phyloP scores from a whole-genome alignment of 2,113 vertebrate species.

The Microcebus murinus region DNA sequence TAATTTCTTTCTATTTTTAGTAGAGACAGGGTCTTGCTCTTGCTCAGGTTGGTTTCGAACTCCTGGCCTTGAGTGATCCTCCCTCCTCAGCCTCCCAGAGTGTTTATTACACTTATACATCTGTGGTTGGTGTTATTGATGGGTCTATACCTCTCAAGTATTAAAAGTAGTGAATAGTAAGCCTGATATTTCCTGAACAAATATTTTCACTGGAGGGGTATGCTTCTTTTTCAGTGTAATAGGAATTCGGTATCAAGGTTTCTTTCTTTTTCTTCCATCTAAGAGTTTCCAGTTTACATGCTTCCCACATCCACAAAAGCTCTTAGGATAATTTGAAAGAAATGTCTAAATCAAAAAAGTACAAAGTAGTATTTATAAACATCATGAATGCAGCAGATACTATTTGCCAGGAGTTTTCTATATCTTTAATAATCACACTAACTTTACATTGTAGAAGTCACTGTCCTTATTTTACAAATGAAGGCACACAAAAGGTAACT shows the following conservation, averaged over 20 bases:
- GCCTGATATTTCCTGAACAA: neutral
- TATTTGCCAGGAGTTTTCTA: neutral
- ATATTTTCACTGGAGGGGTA: neutral
- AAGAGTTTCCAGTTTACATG: neutral
- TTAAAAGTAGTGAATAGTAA: neutral
- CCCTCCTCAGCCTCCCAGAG: too few species aligned
- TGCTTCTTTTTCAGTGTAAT: neutral
- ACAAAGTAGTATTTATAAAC: neutral
- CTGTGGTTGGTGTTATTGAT: neutral
- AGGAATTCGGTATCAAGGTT: neutral
- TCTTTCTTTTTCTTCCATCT: neutral
- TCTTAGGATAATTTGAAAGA: neutral
- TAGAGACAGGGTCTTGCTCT: too few species aligned
- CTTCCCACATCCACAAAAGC: neutral
- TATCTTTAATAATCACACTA: neutral
- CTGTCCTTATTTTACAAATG: neutral
- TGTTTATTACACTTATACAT: neutral
- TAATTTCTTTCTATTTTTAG: too few species aligned
- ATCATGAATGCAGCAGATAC: neutral
- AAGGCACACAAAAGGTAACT: neutral
- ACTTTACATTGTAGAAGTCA: neutral
- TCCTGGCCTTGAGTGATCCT: too few species aligned
- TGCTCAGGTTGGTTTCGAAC: too few species aligned
- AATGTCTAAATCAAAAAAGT: conserved; percentile 6
- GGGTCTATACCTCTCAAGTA: neutral